A percentile compares a stretch with the other conserved stretches of the same genome.
phyloP scores from a whole-genome alignment of 2,113 vertebrate genomes.

The Morone chrysops region DNA sequence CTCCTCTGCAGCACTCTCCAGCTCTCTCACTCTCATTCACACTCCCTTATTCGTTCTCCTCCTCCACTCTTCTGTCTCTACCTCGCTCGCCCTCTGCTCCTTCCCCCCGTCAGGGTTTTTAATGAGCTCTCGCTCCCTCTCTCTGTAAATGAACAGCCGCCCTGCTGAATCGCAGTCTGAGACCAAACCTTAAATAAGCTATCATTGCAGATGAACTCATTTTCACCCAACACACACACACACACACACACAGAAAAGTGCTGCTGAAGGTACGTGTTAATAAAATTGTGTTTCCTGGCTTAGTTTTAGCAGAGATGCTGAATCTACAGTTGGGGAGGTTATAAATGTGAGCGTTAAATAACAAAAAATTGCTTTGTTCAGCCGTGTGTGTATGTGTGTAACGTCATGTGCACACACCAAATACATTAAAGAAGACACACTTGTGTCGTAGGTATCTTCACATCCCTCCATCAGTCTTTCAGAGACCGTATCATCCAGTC shows the following conservation, averaged over 20 bases:
- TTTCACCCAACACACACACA: conserved; percentile 15
- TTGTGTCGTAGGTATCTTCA: not conserved
- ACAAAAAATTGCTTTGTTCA: not conserved
- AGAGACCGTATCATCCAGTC: too few relatives aligned
- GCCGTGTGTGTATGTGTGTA: not conserved
- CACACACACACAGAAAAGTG: not conserved
- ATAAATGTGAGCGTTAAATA: conserved; percentile 23
- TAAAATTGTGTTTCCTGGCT: conserved; percentile 6
- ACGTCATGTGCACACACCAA: not conserved
- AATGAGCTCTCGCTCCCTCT: conserved; percentile 42
- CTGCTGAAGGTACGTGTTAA: conserved; percentile 15
- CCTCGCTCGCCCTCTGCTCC: conserved; percentile 29
- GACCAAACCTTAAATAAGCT: conserved; percentile 44
- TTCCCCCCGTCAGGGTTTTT: conserved; percentile 30
- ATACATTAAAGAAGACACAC: not conserved
- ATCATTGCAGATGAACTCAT: conserved; percentile 33
- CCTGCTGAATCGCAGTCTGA: conserved; percentile 44
- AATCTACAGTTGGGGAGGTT: not conserved
- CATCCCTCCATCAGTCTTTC: not conserved
- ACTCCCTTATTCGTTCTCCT: not conserved
- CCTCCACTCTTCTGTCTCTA: not conserved
- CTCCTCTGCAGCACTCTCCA: not conserved
- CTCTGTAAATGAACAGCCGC: conserved; percentile 32
- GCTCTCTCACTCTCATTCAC: not conserved
- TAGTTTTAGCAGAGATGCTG: conserved; percentile 7